Percentiles rank a stretch among this genome's conserved stretches.
Evolutionary conservation across 2,797 vertebrate genomes (phyloP).

Genomic region (Sciurus vulgaris): DNA sequence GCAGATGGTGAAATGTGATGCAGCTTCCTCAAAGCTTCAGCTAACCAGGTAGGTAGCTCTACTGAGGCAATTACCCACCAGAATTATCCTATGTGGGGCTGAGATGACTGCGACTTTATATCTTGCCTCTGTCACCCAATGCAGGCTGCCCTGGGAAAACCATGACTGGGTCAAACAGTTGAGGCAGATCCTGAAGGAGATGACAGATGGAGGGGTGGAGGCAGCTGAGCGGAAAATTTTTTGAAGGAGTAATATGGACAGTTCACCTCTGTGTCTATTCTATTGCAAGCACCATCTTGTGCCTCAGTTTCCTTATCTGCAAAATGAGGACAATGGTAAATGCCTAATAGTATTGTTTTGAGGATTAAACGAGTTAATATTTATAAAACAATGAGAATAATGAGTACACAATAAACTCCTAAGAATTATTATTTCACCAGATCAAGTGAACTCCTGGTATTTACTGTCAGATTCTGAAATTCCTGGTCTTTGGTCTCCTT

Average conservation of each 20-base stretch:
- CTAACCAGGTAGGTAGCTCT: not conserved
- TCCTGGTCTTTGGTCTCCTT: constrained; percentile 12
- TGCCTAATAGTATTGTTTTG: not conserved
- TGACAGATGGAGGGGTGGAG: not conserved
- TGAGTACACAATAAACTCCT: not conserved
- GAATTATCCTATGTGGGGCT: not conserved
- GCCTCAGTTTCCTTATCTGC: not conserved
- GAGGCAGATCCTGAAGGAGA: not conserved
- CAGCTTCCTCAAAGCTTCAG: not conserved
- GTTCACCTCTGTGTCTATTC: not conserved
- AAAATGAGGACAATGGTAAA: not conserved
- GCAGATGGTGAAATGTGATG: not conserved
- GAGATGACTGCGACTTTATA: not conserved
- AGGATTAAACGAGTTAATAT: constrained; percentile 12
- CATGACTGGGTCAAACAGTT: not conserved
- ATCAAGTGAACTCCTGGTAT: not conserved
- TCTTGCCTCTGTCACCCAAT: not conserved
- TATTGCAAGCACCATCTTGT: not conserved
- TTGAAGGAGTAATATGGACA: not conserved
- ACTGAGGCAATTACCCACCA: not conserved
- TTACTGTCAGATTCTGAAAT: constrained; percentile 50
- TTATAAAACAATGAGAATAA: not conserved
- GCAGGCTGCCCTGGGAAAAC: not conserved
- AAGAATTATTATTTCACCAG: not conserved
- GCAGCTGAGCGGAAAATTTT: not conserved